Evolutionary conservation across 2,888 invertebrate species (phyloP).

Genomic region (Agrochola circellaris): DNA sequence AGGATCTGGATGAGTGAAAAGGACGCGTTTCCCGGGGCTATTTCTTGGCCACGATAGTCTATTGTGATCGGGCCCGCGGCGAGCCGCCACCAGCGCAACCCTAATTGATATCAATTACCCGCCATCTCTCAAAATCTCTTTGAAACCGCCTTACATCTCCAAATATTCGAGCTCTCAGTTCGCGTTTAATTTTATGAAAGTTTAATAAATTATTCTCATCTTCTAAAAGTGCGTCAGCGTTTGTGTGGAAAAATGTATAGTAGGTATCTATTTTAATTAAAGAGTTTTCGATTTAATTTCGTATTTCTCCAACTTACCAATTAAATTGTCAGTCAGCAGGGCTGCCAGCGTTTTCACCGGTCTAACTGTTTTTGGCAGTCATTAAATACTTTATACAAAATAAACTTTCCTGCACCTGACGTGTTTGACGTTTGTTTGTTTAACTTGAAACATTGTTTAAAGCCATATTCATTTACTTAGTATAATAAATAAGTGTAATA

Average conservation of each 20-base stretch:
- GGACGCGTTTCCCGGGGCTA: slow-evolving; percentile 66
- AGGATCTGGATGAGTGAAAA: slow-evolving; percentile 75
- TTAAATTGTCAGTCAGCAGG: slow-evolving; percentile 44
- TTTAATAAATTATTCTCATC: slow-evolving; percentile 69
- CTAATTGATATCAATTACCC: slow-evolving; percentile 87
- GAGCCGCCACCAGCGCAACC: slow-evolving; percentile 75
- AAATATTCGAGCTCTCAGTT: slow-evolving; percentile 73
- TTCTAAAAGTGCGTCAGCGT: slow-evolving; percentile 60
- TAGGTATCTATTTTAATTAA: slow-evolving; percentile 45
- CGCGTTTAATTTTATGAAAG: slow-evolving; percentile 72
- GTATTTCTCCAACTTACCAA: slow-evolving; percentile 44
- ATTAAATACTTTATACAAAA: slow-evolving; percentile 21
- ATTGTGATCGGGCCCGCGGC: slow-evolving; percentile 78
- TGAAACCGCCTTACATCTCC: slow-evolving; percentile 74
- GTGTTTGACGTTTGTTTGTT: neutral
- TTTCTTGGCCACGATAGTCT: slow-evolving; percentile 76
- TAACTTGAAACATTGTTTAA: slow-evolving; percentile 7
- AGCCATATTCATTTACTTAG: neutral
- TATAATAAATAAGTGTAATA: too few species aligned
- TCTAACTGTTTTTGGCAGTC: slow-evolving; percentile 13
- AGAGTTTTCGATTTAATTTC: slow-evolving; percentile 49
- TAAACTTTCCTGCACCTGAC: neutral
- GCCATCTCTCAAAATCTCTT: slow-evolving; percentile 80
- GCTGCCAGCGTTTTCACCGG: slow-evolving; percentile 11
- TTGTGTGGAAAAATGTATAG: slow-evolving; percentile 43